phyloP scores from a whole-genome alignment of 2,113 vertebrate genomes.

The Ammodytes dubius region DNA sequence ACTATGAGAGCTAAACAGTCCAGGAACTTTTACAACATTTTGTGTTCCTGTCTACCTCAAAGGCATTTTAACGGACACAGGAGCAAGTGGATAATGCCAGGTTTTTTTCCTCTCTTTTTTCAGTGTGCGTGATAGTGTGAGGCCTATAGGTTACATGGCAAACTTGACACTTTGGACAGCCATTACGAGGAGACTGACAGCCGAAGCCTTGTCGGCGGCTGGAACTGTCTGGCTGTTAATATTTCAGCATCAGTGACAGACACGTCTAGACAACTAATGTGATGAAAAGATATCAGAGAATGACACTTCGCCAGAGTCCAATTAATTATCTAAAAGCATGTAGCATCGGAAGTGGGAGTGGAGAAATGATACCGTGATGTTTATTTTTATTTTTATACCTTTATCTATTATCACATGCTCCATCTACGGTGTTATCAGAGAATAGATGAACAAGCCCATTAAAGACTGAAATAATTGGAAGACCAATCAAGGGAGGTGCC shows the following conservation, averaged over 20 bases:
- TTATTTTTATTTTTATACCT: background rate
- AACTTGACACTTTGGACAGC: conserved; percentile 62
- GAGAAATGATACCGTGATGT: conserved; percentile 14
- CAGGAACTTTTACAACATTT: background rate
- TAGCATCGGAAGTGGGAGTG: background rate
- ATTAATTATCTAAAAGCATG: conserved; percentile 10
- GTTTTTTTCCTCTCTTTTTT: conserved; percentile 26
- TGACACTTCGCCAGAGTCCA: background rate
- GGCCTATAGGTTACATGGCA: conserved; percentile 3
- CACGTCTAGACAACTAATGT: conserved; percentile 49
- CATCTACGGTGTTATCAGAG: background rate
- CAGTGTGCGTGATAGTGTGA: background rate
- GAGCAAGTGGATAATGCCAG: background rate
- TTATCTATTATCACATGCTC: background rate
- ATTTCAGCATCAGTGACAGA: conserved; percentile 22
- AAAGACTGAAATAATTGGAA: too few relatives aligned
- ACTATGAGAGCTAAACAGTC: background rate
- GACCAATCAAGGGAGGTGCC: too few relatives aligned
- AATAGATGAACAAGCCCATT: background rate
- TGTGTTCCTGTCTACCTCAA: conserved; percentile 1
- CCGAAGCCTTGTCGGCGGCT: conserved; percentile 44
- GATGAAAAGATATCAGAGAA: conserved; percentile 7
- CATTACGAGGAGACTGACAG: conserved; percentile 55
- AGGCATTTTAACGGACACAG: background rate
- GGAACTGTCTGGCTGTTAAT: conserved; percentile 36